Evolutionary conservation across 2,797 vertebrate genomes (phyloP).

Genomic region (Bradypodion ventrale): DNA sequence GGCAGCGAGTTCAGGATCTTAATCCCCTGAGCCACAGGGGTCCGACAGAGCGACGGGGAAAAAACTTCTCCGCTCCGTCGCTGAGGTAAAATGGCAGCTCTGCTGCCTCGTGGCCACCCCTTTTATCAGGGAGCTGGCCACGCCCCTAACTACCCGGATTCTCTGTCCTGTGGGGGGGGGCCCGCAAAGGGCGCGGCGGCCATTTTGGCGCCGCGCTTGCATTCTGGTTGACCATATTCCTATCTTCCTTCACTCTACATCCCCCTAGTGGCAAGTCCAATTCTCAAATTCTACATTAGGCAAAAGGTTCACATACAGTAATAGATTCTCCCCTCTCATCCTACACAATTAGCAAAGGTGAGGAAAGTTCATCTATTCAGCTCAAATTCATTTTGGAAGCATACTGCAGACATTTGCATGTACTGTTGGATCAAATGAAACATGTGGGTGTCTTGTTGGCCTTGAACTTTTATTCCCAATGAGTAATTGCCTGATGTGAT

Average conservation of each 20-base stretch:
- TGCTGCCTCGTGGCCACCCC: too few species aligned
- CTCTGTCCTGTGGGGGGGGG: too few species aligned
- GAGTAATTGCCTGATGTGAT: neutral
- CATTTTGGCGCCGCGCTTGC: too few species aligned
- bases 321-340: neutral
- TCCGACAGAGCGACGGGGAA: too few species aligned
- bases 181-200: too few species aligned
- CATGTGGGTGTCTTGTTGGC: neutral
- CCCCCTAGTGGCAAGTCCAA: neutral
- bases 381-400: neutral
- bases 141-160: too few species aligned
- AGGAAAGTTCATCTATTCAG: neutral
- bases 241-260: conserved; percentile 6
- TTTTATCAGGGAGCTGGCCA: too few species aligned
- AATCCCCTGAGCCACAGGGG: too few species aligned
- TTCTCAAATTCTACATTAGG: neutral
- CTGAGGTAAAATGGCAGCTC: too few species aligned
- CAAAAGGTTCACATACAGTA: neutral
- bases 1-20: too few species aligned
- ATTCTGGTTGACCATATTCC: neutral
- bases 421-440: neutral
- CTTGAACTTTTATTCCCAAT: neutral
- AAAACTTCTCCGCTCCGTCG: too few species aligned
- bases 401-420: neutral
- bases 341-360: neutral